Conservation (phyloP, 2,797 vertebrate species). For the Siniperca obscura region DNA sequence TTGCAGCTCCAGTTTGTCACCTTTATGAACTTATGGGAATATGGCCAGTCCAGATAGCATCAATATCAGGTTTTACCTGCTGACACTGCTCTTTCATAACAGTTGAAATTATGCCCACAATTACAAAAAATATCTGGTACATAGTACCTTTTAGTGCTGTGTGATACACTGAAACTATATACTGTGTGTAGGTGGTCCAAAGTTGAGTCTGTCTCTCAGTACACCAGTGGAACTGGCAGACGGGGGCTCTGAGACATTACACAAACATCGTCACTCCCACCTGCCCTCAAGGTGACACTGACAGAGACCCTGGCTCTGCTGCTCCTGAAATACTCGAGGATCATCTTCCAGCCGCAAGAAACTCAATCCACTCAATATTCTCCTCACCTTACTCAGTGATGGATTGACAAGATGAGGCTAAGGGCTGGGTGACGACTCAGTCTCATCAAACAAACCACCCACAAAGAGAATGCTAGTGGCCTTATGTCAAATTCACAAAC, state of each 20-base stretch:
- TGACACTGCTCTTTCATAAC: slow-evolving; percentile 6
- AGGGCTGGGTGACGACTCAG: slow-evolving; percentile 11
- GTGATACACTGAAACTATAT: background rate
- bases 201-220: background rate
- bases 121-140: background rate
- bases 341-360: slow-evolving; percentile 58
- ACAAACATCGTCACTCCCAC: slow-evolving; percentile 20
- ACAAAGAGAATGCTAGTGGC: slow-evolving; percentile 20
- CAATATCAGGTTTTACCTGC: background rate
- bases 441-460: slow-evolving; percentile 41
- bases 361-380: slow-evolving; percentile 55
- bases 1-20: background rate
- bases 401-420: slow-evolving; percentile 51
- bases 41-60: background rate
- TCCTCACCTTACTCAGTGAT: slow-evolving; percentile 53
- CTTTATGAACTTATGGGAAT: slow-evolving; percentile 11
- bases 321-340: slow-evolving; percentile 56
- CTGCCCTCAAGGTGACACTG: slow-evolving; percentile 51
- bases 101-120: background rate
- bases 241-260: slow-evolving; percentile 29
- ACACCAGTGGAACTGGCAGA: slow-evolving; percentile 1
- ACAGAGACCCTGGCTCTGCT: slow-evolving; percentile 44
- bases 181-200: background rate
- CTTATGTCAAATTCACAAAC: slow-evolving; percentile 55
- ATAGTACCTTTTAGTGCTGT: too few relatives aligned